Conservation (phyloP, 2,888 invertebrate genomes). For the Drosophila subquinaria region DNA sequence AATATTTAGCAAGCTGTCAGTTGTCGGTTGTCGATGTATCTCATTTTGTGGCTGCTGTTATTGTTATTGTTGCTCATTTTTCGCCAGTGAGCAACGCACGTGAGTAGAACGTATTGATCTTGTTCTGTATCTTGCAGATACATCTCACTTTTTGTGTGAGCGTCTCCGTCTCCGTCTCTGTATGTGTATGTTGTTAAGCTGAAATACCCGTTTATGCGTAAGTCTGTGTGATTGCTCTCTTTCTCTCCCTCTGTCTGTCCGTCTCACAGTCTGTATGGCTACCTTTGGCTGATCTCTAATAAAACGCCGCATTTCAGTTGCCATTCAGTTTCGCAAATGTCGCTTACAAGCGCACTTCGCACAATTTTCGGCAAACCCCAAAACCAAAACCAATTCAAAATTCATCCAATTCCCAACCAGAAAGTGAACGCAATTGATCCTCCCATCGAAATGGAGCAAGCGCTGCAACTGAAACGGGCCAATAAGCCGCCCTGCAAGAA, state of each 20-base stretch:
- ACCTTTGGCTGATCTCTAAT: constrained; percentile 67
- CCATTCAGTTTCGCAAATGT: constrained; percentile 84
- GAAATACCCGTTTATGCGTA: constrained; percentile 76
- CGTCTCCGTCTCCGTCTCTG: constrained; percentile 31
- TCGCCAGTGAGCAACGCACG: constrained; percentile 63
- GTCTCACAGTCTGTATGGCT: constrained; percentile 22
- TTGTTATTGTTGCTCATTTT: constrained; percentile 29
- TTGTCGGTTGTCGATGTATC: constrained; percentile 43
- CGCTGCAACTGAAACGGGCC: constrained; percentile 77
- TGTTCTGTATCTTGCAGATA: constrained; percentile 78
- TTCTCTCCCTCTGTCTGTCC: constrained; percentile 38
- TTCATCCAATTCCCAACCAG: constrained; percentile 9
- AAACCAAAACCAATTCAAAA: constrained; percentile 38
- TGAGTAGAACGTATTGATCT: constrained; percentile 77
- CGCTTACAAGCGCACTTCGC: constrained; percentile 84
- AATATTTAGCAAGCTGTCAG: constrained; percentile 70
- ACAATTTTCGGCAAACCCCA: constrained; percentile 58
- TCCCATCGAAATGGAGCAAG: constrained; percentile 76
- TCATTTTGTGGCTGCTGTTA: constrained; percentile 35
- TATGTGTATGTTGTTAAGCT: constrained; percentile 36
- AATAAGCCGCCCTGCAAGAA: constrained; percentile 85
- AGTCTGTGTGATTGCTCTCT: constrained; percentile 33
- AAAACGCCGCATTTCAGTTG: constrained; percentile 83
- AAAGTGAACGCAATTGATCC: constrained; percentile 31
- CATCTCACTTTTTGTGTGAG: constrained; percentile 57